Conservation (phyloP, 2,113 vertebrate genomes). For the Stercorarius parasiticus region DNA sequence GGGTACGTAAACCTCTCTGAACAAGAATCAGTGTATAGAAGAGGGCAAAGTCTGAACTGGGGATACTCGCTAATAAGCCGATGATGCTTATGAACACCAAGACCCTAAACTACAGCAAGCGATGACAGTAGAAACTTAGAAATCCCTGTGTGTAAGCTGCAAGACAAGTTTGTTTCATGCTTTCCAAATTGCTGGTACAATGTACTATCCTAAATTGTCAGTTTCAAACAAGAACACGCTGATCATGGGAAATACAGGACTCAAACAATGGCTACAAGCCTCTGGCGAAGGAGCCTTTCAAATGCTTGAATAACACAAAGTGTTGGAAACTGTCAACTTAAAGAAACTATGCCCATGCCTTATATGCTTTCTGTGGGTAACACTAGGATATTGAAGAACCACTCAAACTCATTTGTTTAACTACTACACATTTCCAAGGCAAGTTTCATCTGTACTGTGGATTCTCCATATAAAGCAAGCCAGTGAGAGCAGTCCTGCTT, state of each 20-base stretch:
- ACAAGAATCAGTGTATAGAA: not conserved
- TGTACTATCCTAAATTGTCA: not conserved
- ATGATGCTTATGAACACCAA: not conserved
- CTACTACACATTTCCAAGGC: not conserved
- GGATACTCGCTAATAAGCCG: rapidly evolving
- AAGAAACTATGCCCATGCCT: not conserved
- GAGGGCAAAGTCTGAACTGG: not conserved
- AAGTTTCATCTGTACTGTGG: not conserved
- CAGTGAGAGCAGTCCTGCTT: not conserved
- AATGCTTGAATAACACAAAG: not conserved
- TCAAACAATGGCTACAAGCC: not conserved
- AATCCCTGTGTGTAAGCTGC: not conserved
- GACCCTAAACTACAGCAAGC: not conserved
- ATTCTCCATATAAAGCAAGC: not conserved
- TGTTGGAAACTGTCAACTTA: not conserved
- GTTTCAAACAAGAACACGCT: not conserved
- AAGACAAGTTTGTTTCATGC: not conserved
- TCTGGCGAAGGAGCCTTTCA: not conserved
- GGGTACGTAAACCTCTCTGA: not conserved
- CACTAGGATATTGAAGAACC: not conserved
- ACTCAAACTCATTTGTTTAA: not conserved
- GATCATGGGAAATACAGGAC: not conserved
- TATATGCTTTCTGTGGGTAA: not conserved
- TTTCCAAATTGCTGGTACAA: not conserved
- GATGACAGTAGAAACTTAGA: not conserved